Percentiles rank a stretch among this genome's conserved stretches.
Conservation (phyloP, 2,113 vertebrate genomes). For the Falcunculus frontatus region DNA sequence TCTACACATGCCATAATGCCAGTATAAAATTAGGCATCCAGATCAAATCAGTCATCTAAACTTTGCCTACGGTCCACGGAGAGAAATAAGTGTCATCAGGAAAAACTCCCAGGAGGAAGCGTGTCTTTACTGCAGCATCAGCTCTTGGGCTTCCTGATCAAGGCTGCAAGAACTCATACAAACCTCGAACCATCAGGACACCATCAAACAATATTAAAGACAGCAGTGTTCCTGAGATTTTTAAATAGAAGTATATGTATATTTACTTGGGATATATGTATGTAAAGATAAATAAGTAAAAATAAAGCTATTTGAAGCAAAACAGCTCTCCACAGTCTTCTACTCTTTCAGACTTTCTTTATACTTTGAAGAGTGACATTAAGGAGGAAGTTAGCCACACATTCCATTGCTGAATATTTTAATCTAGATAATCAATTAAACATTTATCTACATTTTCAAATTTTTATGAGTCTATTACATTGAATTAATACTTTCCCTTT, state of each 20-base stretch:
- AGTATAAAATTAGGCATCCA: background rate
- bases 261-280: background rate
- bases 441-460: background rate
- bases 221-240: background rate
- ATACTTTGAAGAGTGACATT: background rate
- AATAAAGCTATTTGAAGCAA: background rate
- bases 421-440: background rate
- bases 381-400: background rate
- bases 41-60: background rate
- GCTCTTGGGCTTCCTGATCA: background rate
- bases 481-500: background rate
- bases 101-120: background rate
- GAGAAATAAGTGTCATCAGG: background rate
- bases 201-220: background rate
- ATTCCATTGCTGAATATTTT: background rate
- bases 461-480: background rate
- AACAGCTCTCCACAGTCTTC: background rate
- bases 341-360: background rate
- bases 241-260: background rate
- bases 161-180: background rate
- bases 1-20: background rate
- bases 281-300: background rate
- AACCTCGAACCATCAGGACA: background rate
- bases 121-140: background rate
- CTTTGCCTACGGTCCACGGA: background rate